Conservation (phyloP, 2,113 vertebrate species). For the Apus apus region DNA sequence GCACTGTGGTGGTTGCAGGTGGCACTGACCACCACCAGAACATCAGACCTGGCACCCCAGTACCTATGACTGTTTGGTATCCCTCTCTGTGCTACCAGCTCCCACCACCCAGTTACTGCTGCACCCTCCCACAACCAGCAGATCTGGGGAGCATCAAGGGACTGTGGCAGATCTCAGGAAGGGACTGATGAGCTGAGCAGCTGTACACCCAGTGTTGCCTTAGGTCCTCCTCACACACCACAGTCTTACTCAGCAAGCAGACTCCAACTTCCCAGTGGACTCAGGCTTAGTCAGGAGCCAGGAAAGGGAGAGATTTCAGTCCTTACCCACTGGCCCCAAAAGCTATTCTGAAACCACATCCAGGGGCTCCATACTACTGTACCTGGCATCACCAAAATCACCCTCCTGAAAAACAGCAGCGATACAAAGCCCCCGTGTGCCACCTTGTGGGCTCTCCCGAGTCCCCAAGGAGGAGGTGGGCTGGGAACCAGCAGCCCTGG, state of each 20-base stretch:
- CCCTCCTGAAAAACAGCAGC: background rate
- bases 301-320: background rate
- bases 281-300: background rate
- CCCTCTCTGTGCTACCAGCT: background rate
- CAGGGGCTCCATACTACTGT: background rate
- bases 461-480: background rate
- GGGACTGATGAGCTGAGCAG: background rate
- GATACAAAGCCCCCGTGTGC: fast-evolving
- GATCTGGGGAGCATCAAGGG: background rate
- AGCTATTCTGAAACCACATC: background rate
- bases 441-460: background rate
- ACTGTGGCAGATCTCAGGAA: background rate
- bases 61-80: too few species aligned
- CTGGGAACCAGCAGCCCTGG: background rate
- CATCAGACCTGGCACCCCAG: background rate
- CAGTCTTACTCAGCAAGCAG: background rate
- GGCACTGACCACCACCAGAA: background rate
- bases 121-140: background rate
- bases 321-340: background rate
- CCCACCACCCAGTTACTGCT: background rate
- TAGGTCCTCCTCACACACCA: fast-evolving
- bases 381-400: background rate
- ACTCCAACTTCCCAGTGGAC: background rate
- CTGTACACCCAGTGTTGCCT: background rate
- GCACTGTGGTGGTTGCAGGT: fast-evolving